Percentiles rank a stretch among this genome's conserved stretches.
Conservation (phyloP, 2,113 vertebrate species). For the Catharus minimus region DNA sequence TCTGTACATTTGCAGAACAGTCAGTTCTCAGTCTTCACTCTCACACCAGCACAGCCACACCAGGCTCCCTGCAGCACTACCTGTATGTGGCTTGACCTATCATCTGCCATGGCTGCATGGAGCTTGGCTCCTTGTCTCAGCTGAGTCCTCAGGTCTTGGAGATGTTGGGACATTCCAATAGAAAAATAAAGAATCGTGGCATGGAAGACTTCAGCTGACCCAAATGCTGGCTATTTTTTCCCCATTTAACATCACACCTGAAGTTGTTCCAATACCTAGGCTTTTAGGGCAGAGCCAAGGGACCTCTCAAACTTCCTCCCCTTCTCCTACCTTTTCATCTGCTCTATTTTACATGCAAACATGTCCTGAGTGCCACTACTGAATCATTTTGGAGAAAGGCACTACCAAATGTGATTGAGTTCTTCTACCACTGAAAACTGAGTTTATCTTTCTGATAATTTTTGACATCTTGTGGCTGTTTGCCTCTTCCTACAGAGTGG, state of each 20-base stretch:
- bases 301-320: background rate
- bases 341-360: background rate
- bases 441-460: background rate
- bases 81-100: accelerated
- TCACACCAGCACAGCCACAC: background rate
- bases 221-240: background rate
- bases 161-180: accelerated
- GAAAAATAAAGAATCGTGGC: background rate
- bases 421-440: background rate
- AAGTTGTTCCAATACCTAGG: background rate
- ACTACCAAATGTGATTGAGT: background rate
- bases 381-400: background rate
- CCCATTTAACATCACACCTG: background rate
- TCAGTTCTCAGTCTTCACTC: background rate
- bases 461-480: background rate
- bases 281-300: background rate
- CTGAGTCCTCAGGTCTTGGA: background rate
- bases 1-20: background rate
- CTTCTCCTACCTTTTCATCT: background rate
- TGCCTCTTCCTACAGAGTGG: background rate
- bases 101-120: background rate
- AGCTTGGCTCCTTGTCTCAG: background rate
- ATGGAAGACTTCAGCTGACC: background rate
- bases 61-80: background rate
- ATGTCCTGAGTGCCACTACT: background rate